These are phyloP conservation scores for Sebastes nivosus DNA, from an alignment of 2,797 vertebrate species.

Conservation along the genomic window DNA sequence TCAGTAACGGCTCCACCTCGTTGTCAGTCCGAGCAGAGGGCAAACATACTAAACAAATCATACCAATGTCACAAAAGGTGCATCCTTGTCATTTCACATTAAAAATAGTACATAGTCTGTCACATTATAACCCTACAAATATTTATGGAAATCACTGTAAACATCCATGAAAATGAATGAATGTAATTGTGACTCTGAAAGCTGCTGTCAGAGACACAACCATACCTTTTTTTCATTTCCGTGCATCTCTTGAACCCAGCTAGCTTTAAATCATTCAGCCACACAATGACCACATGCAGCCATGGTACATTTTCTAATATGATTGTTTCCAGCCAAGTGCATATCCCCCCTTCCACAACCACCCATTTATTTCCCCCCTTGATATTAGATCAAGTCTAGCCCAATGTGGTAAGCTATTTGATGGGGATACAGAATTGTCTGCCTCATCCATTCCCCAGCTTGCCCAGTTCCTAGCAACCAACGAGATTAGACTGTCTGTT, in stretches of 20 bases:
- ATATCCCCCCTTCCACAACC: conserved; percentile 41
- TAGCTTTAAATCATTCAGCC: conserved; percentile 25
- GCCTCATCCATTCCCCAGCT: conserved; percentile 64
- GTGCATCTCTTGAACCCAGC: conserved; percentile 23
- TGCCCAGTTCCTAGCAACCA: conserved; percentile 73
- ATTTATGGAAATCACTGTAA: conserved; percentile 18
- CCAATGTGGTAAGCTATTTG: conserved; percentile 64
- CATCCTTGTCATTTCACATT: neutral
- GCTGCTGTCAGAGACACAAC: neutral
- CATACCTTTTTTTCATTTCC: conserved; percentile 14
- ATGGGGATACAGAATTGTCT: conserved; percentile 56
- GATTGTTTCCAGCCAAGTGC: conserved; percentile 60
- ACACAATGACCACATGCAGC: conserved; percentile 39
- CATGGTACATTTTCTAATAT: conserved; percentile 36
- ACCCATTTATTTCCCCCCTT: conserved; percentile 38
- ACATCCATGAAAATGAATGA: conserved; percentile 9
- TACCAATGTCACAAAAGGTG: neutral
- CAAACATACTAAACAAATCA: neutral
- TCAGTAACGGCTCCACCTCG: too few relatives aligned
- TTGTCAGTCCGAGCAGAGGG: too few relatives aligned
- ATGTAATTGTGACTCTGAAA: conserved; percentile 11
- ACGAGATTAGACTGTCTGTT: conserved; percentile 75
- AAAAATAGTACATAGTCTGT: neutral
- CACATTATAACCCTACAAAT: neutral
- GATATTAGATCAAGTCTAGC: conserved; percentile 68